Evolutionary conservation across 2,888 invertebrate species (phyloP), one percentile per base, ranked within the genome.

Genomic region (Willowsia nigromaculata): DNA sequence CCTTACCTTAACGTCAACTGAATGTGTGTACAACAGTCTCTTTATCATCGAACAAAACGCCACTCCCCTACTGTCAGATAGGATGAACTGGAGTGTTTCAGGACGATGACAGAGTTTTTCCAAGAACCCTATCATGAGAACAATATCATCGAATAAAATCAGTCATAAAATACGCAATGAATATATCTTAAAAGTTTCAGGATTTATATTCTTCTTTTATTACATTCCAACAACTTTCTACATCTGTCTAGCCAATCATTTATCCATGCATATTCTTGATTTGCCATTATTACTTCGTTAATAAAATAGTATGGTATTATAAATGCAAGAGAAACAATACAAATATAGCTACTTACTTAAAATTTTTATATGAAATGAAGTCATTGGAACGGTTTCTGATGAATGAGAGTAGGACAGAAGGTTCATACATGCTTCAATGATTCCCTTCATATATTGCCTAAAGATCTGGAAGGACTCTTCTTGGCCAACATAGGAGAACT

Each of bases 1-100:
- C 13, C 83, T 83, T 76, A 88, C 88, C 76, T 88, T 88, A 18
- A 88, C 47, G n/a, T 88, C 83, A 30, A 50, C 65, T 1, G 76
- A 65, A 25, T 62, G 47, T 4, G 62, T 83, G 76, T 33, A 88
- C 65, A 88, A 22, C 15, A 83, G 27, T 18, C 43, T 76, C 43
- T 88, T 88, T n/a, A 88, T 83, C 50, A 22, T 83, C n/a, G 83
- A 87, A 18, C 68, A 74, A 47, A 82, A 82, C 7, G 87, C 9
- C 33, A 56, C 40, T n/a, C 56, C 82, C 0, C 25, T 56, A 33
- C 33, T 33, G 62, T 78, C 74, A 27, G 82, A 13, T 22, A 76
- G 65, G 15, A 83, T 37, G 76, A 47, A 74, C 3, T 65, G 25
- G 1, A 87, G 47, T 25, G 87, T 68, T 59, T 81, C 87, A 11